Evolutionary conservation across 2,113 vertebrate species (phyloP), one percentile per base, ranked within the genome.

Genomic region (Hyperopisus bebe): DNA sequence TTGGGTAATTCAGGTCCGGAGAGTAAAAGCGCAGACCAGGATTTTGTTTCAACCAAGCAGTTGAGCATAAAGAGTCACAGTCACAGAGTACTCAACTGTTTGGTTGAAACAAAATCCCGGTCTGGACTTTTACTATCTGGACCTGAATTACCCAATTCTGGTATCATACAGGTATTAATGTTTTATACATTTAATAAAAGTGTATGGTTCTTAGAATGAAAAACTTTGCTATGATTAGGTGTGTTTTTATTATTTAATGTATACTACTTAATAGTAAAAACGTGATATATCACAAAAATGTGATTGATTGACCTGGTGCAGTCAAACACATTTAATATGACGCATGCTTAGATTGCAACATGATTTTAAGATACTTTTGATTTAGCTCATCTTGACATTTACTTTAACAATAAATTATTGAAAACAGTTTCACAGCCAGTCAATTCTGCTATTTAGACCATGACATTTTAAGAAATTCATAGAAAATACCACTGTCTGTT

Each of bases 401-500:
- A 21, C 5, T 15, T 89, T 83, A 44, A 90, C 92, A 93, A 92
- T 62, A 91, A 21, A 88, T 91, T 88, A 62, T 53, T 31, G 17
- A 88, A 91, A 89, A 58, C 51, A 55, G 53, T 88, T 87, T 89
- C 88, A 53, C 83, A 89, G 86, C 91, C 87, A 88, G 84, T 44
- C 50, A 50, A 88, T 89, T 91, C 35, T 89, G 62, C 89, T 92
- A 91, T 89, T 92, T 62, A 70, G 80, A 62, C 88, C n/a, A 13
- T 94, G 95, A 94, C 95, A 95, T 95, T 95, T 95, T 91, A 91
- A 88, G 91, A 46, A 77, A 91, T 89, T 70, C 89, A 62, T 91
- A 90, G 92, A 87, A 91, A 91, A 91, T 35, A 86, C 21, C 82
- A 89, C 44, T 55, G 44, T 35, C 44, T 55, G 89, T 82, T 90